Conservation (phyloP, 2,797 vertebrate genomes). For the Paedocypris micromegethes region DNA sequence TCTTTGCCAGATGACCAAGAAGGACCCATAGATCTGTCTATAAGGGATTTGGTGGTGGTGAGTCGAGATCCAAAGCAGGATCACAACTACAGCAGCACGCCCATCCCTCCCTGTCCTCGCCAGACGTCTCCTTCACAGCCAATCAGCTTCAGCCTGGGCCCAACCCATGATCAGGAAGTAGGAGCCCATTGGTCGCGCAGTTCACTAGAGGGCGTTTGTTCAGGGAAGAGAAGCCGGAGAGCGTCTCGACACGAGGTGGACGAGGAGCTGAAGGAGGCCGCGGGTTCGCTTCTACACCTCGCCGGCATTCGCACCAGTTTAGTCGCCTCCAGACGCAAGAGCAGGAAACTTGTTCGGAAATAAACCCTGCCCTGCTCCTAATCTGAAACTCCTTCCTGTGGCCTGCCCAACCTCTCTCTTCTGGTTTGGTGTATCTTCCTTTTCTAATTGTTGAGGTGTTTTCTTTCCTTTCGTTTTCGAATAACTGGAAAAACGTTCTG, state of each 20-base stretch:
- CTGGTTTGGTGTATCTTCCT: constrained; percentile 39
- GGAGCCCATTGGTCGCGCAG: constrained; percentile 73
- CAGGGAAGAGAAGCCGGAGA: constrained; percentile 70
- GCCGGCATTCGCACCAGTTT: constrained; percentile 89
- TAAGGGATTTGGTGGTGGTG: constrained; percentile 70
- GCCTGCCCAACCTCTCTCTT: constrained; percentile 41
- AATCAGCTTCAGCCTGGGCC: constrained; percentile 5
- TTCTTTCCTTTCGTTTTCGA: constrained; percentile 47
- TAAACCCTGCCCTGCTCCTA: constrained; percentile 65
- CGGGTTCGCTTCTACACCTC: constrained; percentile 93
- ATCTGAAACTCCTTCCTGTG: constrained; percentile 39
- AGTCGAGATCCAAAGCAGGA: constrained; percentile 91
- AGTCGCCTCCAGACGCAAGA: constrained; percentile 88
- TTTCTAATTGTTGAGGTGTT: constrained; percentile 57
- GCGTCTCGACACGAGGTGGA: constrained; percentile 86
- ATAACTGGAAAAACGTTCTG: constrained; percentile 53
- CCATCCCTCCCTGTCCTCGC: constrained; percentile 68
- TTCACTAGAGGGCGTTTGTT: constrained; percentile 51
- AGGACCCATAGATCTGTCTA: constrained; percentile 75
- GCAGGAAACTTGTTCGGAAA: constrained; percentile 90
- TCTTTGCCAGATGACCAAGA: constrained; percentile 66
- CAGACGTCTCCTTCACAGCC: constrained; percentile 32
- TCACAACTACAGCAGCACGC: constrained; percentile 94
- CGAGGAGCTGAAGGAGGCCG: constrained; percentile 96
- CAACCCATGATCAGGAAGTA: constrained; percentile 33